Evolutionary conservation across 53 echinoderm and acorn worm species (phyloP).

Genomic region (Echinarachnius parma): DNA sequence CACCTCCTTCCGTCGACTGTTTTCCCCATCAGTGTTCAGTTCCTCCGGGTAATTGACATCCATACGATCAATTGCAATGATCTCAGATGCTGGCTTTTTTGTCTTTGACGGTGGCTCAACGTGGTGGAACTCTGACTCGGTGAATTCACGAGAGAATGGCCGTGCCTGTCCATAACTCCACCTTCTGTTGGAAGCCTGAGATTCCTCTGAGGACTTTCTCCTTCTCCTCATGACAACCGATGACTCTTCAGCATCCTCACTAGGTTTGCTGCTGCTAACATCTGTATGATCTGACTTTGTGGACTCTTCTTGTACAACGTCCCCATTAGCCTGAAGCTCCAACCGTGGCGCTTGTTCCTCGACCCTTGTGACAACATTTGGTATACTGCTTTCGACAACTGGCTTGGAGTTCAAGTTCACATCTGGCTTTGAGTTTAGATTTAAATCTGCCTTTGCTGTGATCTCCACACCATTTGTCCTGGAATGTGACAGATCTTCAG

Average conservation of each 20-base stretch:
- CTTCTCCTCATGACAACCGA: constrained; percentile 26
- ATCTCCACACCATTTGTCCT: constrained; percentile 8
- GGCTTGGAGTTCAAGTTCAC: constrained; percentile 1
- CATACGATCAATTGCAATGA: constrained; percentile 35
- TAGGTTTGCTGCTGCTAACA: background rate
- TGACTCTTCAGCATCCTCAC: background rate
- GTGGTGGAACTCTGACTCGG: constrained; percentile 29
- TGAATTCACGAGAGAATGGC: constrained; percentile 27
- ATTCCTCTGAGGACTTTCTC: constrained; percentile 30
- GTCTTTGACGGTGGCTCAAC: constrained; percentile 23
- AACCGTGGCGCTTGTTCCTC: too few relatives aligned
- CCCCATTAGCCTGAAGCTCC: constrained; percentile 31
- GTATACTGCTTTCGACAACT: background rate
- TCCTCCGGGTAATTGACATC: constrained; percentile 30
- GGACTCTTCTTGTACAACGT: background rate
- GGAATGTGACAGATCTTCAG: constrained; percentile 34
- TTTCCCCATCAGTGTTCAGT: constrained; percentile 20
- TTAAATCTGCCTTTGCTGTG: background rate
- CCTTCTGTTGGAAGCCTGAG: background rate
- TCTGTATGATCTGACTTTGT: background rate
- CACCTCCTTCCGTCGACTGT: constrained; percentile 15
- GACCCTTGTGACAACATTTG: too few relatives aligned
- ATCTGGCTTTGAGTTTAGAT: constrained; percentile 1
- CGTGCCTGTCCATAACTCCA: constrained; percentile 30
- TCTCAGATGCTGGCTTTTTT: constrained; percentile 23